Base-by-base conservation (phyloP, 2,888 invertebrate genomes). In the Dynastes hyllus region DNA sequence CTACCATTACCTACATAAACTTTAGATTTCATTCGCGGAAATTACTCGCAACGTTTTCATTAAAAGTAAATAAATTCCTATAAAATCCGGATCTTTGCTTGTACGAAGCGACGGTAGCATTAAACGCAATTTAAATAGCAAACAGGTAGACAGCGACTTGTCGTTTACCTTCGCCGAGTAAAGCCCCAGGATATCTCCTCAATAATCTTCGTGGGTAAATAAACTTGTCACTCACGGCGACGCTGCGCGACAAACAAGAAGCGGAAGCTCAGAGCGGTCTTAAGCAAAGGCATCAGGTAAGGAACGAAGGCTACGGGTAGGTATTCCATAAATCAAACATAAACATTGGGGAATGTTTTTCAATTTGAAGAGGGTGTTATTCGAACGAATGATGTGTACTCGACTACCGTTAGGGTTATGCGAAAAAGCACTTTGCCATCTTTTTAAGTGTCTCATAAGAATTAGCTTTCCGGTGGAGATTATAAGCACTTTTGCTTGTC, bases 261-360 rank as follows among this genome's bases (percentile, higher is more conserved):
- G 16, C 45, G 55, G n/a, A 55, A 55, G 16, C 55, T 16, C 16
- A 4, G 2, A 13, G 55, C 13, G 5, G 5, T 0, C n/a, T 55
- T 16, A 16, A 16, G 16, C 13, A 55, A 45, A 45, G 45, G 45
- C 11, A 45, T 1, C 9, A 45, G 32, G 32, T 37, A 37, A 37
- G 5, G 32, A 37, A 37, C 32, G 5, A 5, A 37, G 0, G 32
- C 6, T 5, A 5, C 22, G 45, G 45, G 45, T 45, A 70, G 53
- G 32, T 27, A 63, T 63, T 63, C n/a, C 63, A 29, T 29, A 32
- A 63, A 63, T 63, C 63, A 63, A 63, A 63, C 32, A 63, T 63
- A 63, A 63, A 63, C 29, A 63, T 63, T 2, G 63, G 13, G 29
- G 63, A 63, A 11, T 29, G 63, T 63, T 63, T 63, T 58, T 63